A percentile compares a stretch with the other conserved stretches of the same genome.
Evolutionary conservation across 2,113 vertebrate genomes (phyloP).

Genomic region (Zapus hudsonius): DNA sequence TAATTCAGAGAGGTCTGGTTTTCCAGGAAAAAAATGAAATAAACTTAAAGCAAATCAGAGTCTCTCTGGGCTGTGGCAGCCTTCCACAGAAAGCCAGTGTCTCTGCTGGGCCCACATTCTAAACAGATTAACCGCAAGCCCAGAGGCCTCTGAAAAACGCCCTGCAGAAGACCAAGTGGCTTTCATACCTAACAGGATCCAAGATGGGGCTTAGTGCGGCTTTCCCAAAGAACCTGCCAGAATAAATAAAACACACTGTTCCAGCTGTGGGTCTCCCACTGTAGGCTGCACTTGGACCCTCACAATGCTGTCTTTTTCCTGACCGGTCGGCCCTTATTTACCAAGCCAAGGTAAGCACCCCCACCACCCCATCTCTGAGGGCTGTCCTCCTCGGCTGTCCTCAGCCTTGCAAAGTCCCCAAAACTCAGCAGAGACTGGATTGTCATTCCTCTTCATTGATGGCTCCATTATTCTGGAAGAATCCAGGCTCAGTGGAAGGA

Average conservation of each 20-base stretch:
- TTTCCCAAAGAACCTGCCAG: constrained; percentile 41
- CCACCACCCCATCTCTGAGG: neutral
- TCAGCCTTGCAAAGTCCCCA: neutral
- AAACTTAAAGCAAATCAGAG: constrained; percentile 34
- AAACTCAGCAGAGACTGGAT: neutral
- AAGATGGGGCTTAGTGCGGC: neutral
- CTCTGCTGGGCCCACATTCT: neutral
- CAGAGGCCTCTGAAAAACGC: neutral
- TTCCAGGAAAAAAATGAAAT: constrained; percentile 32
- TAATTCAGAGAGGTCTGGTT: constrained; percentile 45
- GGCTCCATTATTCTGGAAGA: neutral
- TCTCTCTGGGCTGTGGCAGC: neutral
- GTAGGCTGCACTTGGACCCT: neutral
- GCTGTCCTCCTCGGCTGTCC: neutral
- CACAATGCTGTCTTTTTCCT: constrained; percentile 54
- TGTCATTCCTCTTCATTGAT: neutral
- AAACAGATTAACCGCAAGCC: constrained; percentile 61
- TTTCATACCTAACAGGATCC: constrained; percentile 41
- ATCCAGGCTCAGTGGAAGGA: neutral
- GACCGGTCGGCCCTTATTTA: neutral
- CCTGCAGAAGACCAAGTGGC: constrained; percentile 28
- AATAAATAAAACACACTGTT: constrained; percentile 3
- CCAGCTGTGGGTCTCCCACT: neutral
- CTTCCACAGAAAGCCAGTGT: constrained; percentile 67
- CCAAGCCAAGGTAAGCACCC: neutral